Conservation (phyloP, 1,140 invertebrate species). For the Branchinecta lindahli region DNA sequence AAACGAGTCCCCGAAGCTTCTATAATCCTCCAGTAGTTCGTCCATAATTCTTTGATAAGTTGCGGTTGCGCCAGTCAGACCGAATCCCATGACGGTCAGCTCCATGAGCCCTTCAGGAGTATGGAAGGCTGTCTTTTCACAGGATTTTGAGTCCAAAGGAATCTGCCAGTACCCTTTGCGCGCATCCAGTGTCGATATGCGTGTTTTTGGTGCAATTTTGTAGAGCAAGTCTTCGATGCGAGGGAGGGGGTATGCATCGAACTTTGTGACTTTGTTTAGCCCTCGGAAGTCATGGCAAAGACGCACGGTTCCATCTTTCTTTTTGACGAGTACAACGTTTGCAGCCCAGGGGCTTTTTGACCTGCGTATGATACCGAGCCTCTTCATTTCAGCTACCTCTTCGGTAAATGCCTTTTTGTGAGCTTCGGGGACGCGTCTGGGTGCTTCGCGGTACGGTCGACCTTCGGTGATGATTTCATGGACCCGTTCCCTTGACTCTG, state of each 20-base stretch:
- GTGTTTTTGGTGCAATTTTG: slow-evolving; percentile 21
- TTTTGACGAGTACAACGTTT: slow-evolving; percentile 27
- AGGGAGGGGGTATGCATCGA: slow-evolving; percentile 34
- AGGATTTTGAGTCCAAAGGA: too few relatives aligned
- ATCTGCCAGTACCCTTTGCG: too few relatives aligned
- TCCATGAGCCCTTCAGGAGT: too few relatives aligned
- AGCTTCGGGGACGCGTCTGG: not conserved
- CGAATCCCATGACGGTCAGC: slow-evolving; percentile 27
- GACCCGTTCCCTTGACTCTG: too few relatives aligned
- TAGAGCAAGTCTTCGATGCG: slow-evolving; percentile 32
- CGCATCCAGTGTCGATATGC: too few relatives aligned
- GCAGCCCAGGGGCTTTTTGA: slow-evolving; percentile 25
- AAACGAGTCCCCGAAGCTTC: slow-evolving; percentile 31
- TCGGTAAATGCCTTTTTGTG: not conserved
- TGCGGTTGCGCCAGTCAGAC: slow-evolving; percentile 29
- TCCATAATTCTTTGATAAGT: slow-evolving; percentile 32
- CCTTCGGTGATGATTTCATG: too few relatives aligned
- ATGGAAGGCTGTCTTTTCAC: too few relatives aligned
- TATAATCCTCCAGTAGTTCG: slow-evolving; percentile 22
- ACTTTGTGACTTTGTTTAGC: slow-evolving; percentile 29
- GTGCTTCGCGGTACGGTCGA: not conserved
- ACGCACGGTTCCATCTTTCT: slow-evolving; percentile 29
- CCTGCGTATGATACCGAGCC: not conserved
- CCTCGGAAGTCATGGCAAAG: slow-evolving; percentile 33
- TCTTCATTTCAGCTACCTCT: slow-evolving; percentile 14